Base-by-base conservation (phyloP, 1,140 invertebrate species). In the Orchestia grillus region DNA sequence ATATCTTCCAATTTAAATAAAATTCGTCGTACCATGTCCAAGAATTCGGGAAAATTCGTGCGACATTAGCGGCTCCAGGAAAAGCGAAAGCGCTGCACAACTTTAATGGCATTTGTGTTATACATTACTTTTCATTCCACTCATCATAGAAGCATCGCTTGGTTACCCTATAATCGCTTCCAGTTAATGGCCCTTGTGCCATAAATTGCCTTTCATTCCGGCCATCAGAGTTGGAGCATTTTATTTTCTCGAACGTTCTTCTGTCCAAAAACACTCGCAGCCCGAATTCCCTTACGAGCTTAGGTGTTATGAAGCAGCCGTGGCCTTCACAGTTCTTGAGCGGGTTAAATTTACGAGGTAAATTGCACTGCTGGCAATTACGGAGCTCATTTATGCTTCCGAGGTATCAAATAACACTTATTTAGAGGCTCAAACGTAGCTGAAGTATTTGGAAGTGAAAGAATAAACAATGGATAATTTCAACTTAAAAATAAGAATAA, bases 361-460 rank as follows among this genome's bases (percentile, higher is more conserved):
- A 94, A 94, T 94, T 94, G 92, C 92, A 94, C 47, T 94, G 44
- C 92, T 47, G 44, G 16, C 92, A 94, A 94, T 94, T 94, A 94
- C 44, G 4, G 88, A 91, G 44, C 15, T 44, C 88, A 91, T 91
- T 91, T 47, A 94, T 6, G 92, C 41, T 11, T 94, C 16, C 41
- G 92, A 40, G 92, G n/a, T 15, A 45, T 94, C 44, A 94, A 44
- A 40, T 45, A 94, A 44, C 44, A 44, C 47, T 94, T 40, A 44
- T 44, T 53, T 47, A 11, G 62, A 28, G 62, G 28, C 62, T 77
- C 36, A 36, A 1, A 1, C 11, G 36, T 8, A 77, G 36, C 28
- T 77, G 62, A 77, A 77, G 11, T 28, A 77, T 77, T 77, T 15
- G 62, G 62, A 3, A 15, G 11, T 77, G 62, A 19, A 3, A 28